Evolutionary conservation across 2,797 vertebrate species (phyloP).

Genomic region (Neosilurus mollespiculum): DNA sequence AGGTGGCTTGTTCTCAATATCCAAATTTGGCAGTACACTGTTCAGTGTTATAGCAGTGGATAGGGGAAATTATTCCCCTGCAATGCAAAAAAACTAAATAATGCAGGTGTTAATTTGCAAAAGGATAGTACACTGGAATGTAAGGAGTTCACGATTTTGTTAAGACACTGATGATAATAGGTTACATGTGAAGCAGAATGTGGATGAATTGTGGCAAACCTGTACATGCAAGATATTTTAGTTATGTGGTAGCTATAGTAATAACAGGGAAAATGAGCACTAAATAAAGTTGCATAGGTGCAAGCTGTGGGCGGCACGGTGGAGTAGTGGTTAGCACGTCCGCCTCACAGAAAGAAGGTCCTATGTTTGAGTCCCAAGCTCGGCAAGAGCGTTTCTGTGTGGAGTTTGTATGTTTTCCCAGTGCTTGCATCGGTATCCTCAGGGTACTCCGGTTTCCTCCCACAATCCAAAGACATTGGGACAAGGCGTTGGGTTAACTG

Average conservation of each 20-base stretch:
- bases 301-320: too few species aligned
- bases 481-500: too few species aligned
- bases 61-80: slow-evolving; percentile 15
- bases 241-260: background rate
- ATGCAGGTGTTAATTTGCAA: slow-evolving; percentile 1
- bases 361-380: too few species aligned
- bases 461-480: too few species aligned
- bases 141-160: background rate
- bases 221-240: background rate
- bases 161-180: background rate
- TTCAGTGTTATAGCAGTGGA: slow-evolving; percentile 32
- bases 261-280: background rate
- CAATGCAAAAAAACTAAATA: slow-evolving; percentile 26
- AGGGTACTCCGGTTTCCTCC: too few species aligned
- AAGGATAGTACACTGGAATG: background rate
- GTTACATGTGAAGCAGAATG: background rate
- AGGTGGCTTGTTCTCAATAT: slow-evolving; percentile 49
- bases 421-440: too few species aligned
- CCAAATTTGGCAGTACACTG: slow-evolving; percentile 44
- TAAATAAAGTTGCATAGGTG: background rate
- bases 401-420: too few species aligned
- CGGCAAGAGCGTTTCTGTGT: too few species aligned
- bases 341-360: too few species aligned
- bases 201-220: background rate
- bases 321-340: too few species aligned